These are phyloP conservation scores for Celastrina argiolus DNA, from an alignment of 2,888 invertebrate genomes.

Conservation along the genomic window DNA sequence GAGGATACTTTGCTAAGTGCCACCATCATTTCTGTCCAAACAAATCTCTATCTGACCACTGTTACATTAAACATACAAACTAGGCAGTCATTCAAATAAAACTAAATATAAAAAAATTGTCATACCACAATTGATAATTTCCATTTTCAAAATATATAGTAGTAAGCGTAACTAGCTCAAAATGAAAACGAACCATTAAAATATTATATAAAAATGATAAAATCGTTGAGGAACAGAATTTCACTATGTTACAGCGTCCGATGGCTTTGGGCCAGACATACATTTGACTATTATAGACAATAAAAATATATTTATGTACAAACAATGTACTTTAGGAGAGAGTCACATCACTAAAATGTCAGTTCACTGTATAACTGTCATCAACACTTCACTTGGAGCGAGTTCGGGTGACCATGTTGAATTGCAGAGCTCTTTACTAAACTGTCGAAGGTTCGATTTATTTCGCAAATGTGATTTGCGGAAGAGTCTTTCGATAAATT, in stretches of 20 bases:
- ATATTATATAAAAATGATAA: slow-evolving; percentile 43
- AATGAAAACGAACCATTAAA: slow-evolving; percentile 56
- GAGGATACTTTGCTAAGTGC: background rate
- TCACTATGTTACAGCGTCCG: slow-evolving; percentile 40
- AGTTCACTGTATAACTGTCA: background rate
- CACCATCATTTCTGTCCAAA: slow-evolving; percentile 9
- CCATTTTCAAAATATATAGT: slow-evolving; percentile 54
- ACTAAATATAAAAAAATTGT: slow-evolving; percentile 58
- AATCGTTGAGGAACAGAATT: slow-evolving; percentile 58
- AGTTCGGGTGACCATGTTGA: background rate
- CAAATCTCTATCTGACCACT: slow-evolving; percentile 20
- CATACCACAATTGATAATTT: slow-evolving; percentile 49
- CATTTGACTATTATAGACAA: slow-evolving; percentile 24
- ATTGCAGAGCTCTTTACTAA: background rate
- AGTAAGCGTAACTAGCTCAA: slow-evolving; percentile 71
- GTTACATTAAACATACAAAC: slow-evolving; percentile 61
- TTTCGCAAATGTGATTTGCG: background rate
- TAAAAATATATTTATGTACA: slow-evolving; percentile 23
- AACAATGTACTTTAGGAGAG: slow-evolving; percentile 21
- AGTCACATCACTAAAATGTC: background rate
- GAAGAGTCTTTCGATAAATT: background rate
- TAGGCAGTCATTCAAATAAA: slow-evolving; percentile 75
- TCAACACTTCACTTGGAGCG: background rate
- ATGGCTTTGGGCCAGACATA: slow-evolving; percentile 24
- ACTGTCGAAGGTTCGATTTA: no score